phyloP scores from a whole-genome alignment of 2,113 vertebrate species.

The Cnemophilus loriae region DNA sequence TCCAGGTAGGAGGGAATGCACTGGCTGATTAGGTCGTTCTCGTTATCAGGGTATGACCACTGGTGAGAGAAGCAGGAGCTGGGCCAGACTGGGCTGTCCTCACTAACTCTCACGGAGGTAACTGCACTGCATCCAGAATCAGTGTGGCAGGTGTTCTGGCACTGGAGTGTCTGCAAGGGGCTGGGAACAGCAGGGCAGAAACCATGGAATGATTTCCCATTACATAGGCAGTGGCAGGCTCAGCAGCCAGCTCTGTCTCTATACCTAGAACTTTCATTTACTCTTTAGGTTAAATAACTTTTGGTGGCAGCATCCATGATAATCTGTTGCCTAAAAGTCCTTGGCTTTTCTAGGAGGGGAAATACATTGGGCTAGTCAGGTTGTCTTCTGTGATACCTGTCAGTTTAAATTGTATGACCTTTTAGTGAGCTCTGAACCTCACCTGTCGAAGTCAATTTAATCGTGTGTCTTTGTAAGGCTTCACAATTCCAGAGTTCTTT shows the following conservation, averaged over 20 bases:
- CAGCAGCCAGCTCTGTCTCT: background rate
- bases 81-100: background rate
- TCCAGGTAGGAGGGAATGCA: background rate
- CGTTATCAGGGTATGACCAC: background rate
- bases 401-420: slow-evolving; percentile 33
- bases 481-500: slow-evolving; percentile 9
- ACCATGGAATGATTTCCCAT: fast-evolving
- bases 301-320: background rate
- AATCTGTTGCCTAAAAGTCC: background rate
- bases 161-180: background rate
- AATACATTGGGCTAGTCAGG: slow-evolving; percentile 13
- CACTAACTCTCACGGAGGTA: background rate
- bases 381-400: slow-evolving; percentile 12
- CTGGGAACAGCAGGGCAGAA: background rate
- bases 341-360: background rate
- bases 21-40: background rate
- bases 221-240: background rate
- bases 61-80: background rate
- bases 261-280: background rate
- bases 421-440: slow-evolving; percentile 40
- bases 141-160: background rate
- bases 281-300: background rate
- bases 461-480: background rate
- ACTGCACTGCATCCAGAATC: background rate
- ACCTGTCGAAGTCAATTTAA: slow-evolving; percentile 52